phyloP scores from a whole-genome alignment of 2,888 invertebrate genomes.

The Teleogryllus oceanicus region DNA sequence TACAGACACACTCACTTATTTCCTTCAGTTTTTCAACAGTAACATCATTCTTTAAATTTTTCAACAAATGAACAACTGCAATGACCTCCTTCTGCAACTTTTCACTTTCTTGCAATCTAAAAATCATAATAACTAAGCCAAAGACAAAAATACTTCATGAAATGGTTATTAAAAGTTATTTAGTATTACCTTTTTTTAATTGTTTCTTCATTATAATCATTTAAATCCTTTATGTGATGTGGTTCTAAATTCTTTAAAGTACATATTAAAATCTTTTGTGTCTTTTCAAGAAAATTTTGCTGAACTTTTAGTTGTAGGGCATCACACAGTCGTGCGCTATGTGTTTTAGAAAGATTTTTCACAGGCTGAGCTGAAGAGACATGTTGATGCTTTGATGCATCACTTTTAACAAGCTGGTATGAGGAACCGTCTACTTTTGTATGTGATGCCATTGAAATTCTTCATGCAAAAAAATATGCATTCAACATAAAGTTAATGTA shows the following conservation, averaged over 20 bases:
- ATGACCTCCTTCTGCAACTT: not conserved
- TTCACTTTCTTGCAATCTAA: conserved; percentile 19
- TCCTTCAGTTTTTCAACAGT: conserved; percentile 22
- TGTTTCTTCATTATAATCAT: not conserved
- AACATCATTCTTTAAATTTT: conserved; percentile 20
- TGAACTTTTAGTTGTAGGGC: conserved; percentile 24
- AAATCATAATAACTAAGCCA: not conserved
- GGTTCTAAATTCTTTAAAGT: conserved; percentile 25
- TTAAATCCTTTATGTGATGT: not conserved
- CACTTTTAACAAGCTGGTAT: too few relatives aligned
- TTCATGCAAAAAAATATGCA: too few relatives aligned
- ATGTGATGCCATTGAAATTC: too few relatives aligned
- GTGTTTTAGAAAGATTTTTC: too few relatives aligned
- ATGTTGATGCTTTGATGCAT: too few relatives aligned
- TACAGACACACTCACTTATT: conserved; percentile 20
- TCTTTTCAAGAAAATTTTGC: conserved; percentile 23
- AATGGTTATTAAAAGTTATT: not conserved
- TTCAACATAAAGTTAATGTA: too few relatives aligned
- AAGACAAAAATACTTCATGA: not conserved
- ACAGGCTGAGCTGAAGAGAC: too few relatives aligned
- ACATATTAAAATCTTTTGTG: not conserved
- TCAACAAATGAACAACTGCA: not conserved
- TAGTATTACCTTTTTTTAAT: conserved; percentile 21
- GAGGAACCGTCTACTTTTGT: too few relatives aligned
- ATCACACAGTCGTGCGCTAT: not conserved